Evolutionary conservation across 1,140 invertebrate genomes (phyloP).

Genomic region (Cherax quadricarinatus): DNA sequence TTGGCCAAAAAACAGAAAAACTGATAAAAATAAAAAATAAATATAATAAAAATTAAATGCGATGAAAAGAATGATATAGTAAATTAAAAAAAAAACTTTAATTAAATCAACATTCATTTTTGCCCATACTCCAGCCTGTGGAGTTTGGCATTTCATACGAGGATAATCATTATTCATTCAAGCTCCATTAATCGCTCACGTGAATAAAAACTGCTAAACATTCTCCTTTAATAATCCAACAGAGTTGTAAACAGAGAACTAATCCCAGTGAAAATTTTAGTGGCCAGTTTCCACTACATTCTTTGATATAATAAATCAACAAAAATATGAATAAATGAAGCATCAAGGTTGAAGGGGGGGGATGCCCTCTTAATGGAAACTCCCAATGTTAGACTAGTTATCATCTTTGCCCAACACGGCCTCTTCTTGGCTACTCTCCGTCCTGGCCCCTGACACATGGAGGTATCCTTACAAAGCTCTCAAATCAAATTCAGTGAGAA

Average conservation of each 20-base stretch:
- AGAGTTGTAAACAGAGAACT: constrained; percentile 13
- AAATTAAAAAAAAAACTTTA: not conserved
- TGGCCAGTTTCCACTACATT: constrained; percentile 35
- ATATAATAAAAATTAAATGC: not conserved
- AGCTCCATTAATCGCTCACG: not conserved
- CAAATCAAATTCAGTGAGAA: constrained; percentile 22
- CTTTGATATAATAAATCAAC: constrained; percentile 24
- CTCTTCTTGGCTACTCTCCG: constrained; percentile 40
- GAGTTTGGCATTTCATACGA: not conserved
- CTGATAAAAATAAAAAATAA: not conserved
- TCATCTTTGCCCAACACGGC: constrained; percentile 56
- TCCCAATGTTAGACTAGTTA: constrained; percentile 62
- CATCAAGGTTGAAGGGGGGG: constrained; percentile 35
- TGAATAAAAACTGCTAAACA: constrained; percentile 14
- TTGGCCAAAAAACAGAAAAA: constrained; percentile 10
- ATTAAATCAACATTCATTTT: not conserved
- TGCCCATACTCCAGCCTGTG: not conserved
- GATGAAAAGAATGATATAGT: not conserved
- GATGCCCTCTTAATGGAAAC: constrained; percentile 60
- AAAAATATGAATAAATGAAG: constrained; percentile 3
- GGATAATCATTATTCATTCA: not conserved
- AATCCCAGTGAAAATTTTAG: constrained; percentile 30
- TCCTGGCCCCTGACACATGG: constrained; percentile 47
- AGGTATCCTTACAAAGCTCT: constrained; percentile 45
- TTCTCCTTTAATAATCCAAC: constrained; percentile 21